Conservation (phyloP, 2,888 invertebrate genomes). For the Euzetes globulus region DNA sequence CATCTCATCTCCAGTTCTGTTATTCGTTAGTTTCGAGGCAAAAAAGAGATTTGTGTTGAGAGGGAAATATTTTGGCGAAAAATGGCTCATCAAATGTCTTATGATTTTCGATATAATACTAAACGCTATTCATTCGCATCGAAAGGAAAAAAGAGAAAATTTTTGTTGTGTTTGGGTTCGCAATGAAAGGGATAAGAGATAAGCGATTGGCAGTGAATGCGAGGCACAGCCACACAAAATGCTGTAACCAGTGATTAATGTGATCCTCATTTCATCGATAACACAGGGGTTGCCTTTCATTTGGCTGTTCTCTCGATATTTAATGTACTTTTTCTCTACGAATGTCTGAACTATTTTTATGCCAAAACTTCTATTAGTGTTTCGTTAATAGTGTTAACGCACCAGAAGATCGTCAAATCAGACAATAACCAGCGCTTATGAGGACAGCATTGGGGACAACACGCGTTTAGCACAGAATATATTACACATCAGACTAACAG, state of each 20-base stretch:
- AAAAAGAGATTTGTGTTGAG: not conserved
- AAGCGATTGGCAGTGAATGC: slow-evolving; percentile 4
- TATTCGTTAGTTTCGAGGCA: not conserved
- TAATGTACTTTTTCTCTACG: slow-evolving; percentile 5
- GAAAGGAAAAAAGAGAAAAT: not conserved
- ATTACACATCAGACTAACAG: no score
- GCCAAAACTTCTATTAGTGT: slow-evolving; percentile 7
- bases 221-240: not conserved
- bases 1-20: not conserved
- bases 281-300: slow-evolving; percentile 14
- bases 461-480: not conserved
- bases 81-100: not conserved
- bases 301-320: not conserved
- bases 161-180: not conserved
- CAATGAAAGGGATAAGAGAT: slow-evolving; percentile 24
- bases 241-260: slow-evolving; percentile 17
- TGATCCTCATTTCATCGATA: slow-evolving; percentile 26
- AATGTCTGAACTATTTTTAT: not conserved
- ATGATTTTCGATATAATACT: slow-evolving; percentile 2
- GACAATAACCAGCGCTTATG: not conserved
- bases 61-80: not conserved
- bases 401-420: slow-evolving; percentile 26
- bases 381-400: slow-evolving; percentile 8
- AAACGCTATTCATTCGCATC: not conserved
- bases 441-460: not conserved